A percentile compares a stretch with the other conserved stretches of the same genome.
Conservation (phyloP, 1,140 invertebrate genomes). For the Drosophila parabipectinata region DNA sequence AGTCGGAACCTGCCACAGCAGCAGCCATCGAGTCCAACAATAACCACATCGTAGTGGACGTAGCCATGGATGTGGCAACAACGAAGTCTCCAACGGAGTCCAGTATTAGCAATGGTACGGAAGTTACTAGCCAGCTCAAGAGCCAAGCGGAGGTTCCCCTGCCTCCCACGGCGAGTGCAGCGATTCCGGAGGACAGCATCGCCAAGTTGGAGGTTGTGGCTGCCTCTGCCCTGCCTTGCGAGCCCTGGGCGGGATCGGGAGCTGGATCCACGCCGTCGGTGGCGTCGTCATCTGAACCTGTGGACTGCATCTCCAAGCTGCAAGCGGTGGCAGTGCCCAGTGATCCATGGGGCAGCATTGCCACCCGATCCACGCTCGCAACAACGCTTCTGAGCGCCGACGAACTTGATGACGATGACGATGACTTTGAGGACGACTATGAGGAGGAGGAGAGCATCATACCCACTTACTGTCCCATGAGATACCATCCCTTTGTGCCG, state of each 20-base stretch:
- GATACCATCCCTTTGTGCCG: constrained; percentile 74
- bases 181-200: constrained; percentile 85
- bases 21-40: constrained; percentile 49
- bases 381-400: constrained; percentile 85
- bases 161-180: constrained; percentile 70
- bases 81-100: constrained; percentile 40
- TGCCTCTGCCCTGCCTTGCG: constrained; percentile 62
- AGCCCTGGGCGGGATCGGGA: constrained; percentile 57
- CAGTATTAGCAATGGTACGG: constrained; percentile 79
- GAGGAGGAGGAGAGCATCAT: constrained; percentile 84
- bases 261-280: constrained; percentile 33
- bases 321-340: constrained; percentile 85
- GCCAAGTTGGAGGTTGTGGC: constrained; percentile 84
- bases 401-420: constrained; percentile 85
- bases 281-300: constrained; percentile 53
- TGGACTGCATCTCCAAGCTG: constrained; percentile 83
- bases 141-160: constrained; percentile 74
- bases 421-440: constrained; percentile 86
- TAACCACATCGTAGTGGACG: constrained; percentile 64
- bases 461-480: constrained; percentile 80
- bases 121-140: constrained; percentile 74
- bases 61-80: constrained; percentile 17
- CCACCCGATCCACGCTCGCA: constrained; percentile 84
- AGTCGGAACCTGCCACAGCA: constrained; percentile 27
- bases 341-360: constrained; percentile 84